phyloP scores from a whole-genome alignment of 2,888 invertebrate genomes.

The Deroplatys truncata region DNA sequence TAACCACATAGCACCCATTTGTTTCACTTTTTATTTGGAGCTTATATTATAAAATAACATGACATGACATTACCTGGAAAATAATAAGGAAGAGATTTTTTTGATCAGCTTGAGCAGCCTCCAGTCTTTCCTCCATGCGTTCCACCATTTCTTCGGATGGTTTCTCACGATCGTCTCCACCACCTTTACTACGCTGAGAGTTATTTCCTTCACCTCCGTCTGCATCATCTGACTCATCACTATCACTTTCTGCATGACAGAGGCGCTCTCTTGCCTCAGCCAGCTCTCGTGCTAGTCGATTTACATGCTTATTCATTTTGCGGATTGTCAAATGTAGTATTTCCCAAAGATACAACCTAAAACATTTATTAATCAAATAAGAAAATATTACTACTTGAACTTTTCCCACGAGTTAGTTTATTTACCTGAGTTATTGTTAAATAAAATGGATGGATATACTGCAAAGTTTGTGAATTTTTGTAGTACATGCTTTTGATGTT shows the following conservation, averaged over 20 bases:
- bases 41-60: too few species aligned
- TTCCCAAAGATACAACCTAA: slow-evolving; percentile 92
- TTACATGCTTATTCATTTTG: slow-evolving; percentile 94
- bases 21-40: too few species aligned
- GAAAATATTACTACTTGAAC: background rate
- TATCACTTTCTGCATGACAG: slow-evolving; percentile 75
- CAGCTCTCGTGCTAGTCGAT: slow-evolving; percentile 61
- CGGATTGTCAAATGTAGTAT: slow-evolving; percentile 91
- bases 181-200: slow-evolving; percentile 17
- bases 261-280: slow-evolving; percentile 82
- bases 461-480: background rate
- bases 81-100: slow-evolving; percentile 95
- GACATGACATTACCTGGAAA: slow-evolving; percentile 63
- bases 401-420: background rate
- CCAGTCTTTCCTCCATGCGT: slow-evolving; percentile 91
- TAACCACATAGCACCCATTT: too few species aligned
- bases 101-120: slow-evolving; percentile 92
- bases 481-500: background rate
- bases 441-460: background rate
- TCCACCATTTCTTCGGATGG: slow-evolving; percentile 84
- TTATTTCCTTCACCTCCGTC: slow-evolving; percentile 43
- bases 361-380: slow-evolving; percentile 25
- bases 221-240: slow-evolving; percentile 64
- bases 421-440: too few species aligned
- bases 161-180: slow-evolving; percentile 47